Evolutionary conservation across 2,888 invertebrate species (phyloP).

Genomic region (Drosophila diplacantha): DNA sequence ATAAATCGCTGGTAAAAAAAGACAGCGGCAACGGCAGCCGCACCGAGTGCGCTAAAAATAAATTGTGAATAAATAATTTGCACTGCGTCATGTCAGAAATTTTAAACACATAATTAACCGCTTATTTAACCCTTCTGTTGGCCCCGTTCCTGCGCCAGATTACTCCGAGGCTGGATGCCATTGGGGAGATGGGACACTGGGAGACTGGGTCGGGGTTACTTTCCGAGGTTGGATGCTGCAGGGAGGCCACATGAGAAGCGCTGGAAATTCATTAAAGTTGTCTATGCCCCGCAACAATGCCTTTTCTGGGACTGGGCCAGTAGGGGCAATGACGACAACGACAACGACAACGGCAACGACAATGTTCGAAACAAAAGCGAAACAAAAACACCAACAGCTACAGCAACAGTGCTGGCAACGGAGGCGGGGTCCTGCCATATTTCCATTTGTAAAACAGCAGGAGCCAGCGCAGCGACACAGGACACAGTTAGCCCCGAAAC

Average conservation of each 20-base stretch:
- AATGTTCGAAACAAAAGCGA: constrained; percentile 60
- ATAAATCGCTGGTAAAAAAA: constrained; percentile 35
- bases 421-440: constrained; percentile 30
- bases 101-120: constrained; percentile 74
- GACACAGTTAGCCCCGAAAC: constrained; percentile 39
- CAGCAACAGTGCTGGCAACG: constrained; percentile 37
- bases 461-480: constrained; percentile 33
- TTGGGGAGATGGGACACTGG: not conserved
- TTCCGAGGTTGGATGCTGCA: constrained; percentile 9
- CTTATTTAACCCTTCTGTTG: constrained; percentile 71
- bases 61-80: constrained; percentile 70
- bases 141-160: constrained; percentile 51
- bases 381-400: constrained; percentile 54
- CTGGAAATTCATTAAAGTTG: constrained; percentile 68
- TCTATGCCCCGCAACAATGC: constrained; percentile 67
- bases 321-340: constrained; percentile 61
- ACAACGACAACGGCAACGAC: constrained; percentile 48
- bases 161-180: constrained; percentile 45
- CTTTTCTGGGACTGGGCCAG: constrained; percentile 53
- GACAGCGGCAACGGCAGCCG: constrained; percentile 9
- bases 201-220: constrained; percentile 1
- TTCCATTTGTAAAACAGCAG: constrained; percentile 52
- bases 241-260: constrained; percentile 44
- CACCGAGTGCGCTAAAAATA: constrained; percentile 58
- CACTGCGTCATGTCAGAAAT: constrained; percentile 70